Base-by-base conservation (phyloP, 35 echinoderm and acorn worm species). In the Anneissia japonica region DNA sequence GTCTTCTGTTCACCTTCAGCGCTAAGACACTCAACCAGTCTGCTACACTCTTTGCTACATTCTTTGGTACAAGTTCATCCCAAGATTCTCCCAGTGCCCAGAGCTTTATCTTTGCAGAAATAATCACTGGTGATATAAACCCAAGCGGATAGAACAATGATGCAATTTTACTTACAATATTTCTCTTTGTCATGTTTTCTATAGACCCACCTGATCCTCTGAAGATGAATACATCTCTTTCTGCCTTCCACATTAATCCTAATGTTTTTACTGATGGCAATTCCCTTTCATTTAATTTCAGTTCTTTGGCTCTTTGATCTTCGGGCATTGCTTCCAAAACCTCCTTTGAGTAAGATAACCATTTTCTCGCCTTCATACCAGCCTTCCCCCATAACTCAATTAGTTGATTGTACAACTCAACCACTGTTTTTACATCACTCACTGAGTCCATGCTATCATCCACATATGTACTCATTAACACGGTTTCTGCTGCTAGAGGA, bases 381-480 rank as follows among this genome's bases (percentile, higher is more conserved):
- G 87, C 87, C 32, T 75, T 13, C 0, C 37, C 36, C 35, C 51
- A 89, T 0, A 81, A 23, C 21, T 9, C 77, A n/a, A 73, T 46
- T 37, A 89, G 82, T n/a, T 89, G 56, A n/a, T 13, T 43, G 39
- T 89, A 83, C 1, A 89, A 37, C 26, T 89, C 35, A 9, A 75
- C 1, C 3, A 32, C 79, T 82, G 21, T 23, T 74, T 89, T 35
- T 31, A 74, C 79, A 75, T 83, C 79, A n/a, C 36, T 38, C 72
- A 82, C 87, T 38, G 87, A 89, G 74, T 89, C 87, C 46, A 89
- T 30, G 32, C 35, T 39, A 37, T 89, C 87, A 39, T 89, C 79
- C 79, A 46, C 75, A 41, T 89, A 89, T 17, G 87, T 89, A 41
- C 46, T 74, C 35, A 56, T 88, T 14, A 86, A 35, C 19, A 86